These are phyloP conservation scores for Phrynocephalus versicolor DNA, from an alignment of 2,113 vertebrate species.

Conservation along the genomic window DNA sequence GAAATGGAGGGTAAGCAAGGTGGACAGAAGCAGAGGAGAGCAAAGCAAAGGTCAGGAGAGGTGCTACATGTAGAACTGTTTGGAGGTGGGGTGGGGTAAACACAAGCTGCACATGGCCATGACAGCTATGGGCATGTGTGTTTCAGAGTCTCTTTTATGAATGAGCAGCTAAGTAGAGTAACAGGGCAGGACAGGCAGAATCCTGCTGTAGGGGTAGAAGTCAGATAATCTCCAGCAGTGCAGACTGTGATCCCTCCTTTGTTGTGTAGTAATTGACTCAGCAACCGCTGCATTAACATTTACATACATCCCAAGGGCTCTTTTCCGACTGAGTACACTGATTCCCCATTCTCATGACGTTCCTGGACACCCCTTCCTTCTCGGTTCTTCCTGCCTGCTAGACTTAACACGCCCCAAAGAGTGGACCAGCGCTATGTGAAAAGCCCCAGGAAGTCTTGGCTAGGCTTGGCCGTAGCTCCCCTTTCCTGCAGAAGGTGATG, in stretches of 20 bases:
- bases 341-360: background rate
- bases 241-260: background rate
- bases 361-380: background rate
- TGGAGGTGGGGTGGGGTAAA: background rate
- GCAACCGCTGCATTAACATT: too few relatives aligned
- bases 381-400: background rate
- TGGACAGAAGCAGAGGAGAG: background rate
- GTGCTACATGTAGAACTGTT: background rate
- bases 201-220: background rate
- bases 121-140: background rate
- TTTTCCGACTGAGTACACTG: background rate
- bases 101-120: too few relatives aligned
- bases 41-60: background rate
- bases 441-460: background rate
- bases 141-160: background rate
- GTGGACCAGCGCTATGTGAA: background rate
- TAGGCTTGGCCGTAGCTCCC: background rate
- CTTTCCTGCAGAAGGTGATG: background rate
- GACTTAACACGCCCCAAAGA: background rate
- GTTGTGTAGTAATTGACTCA: constrained; percentile 7
- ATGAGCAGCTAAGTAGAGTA: background rate
- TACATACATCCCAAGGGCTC: too few relatives aligned
- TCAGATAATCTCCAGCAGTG: background rate
- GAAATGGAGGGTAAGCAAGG: background rate
- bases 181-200: background rate